phyloP scores from a whole-genome alignment of 2,888 invertebrate species.

The Saturnia pavonia region DNA sequence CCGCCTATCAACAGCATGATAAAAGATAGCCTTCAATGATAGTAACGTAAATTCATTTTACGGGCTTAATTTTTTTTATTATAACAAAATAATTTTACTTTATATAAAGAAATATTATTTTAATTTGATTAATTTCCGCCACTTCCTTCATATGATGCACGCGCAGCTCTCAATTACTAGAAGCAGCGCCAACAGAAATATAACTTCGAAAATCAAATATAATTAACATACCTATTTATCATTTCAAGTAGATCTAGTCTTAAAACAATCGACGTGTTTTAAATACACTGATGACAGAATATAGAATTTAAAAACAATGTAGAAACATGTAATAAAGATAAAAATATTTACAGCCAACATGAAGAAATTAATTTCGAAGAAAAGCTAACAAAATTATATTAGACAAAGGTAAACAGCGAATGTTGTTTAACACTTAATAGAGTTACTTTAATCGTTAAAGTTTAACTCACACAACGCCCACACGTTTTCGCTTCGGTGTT shows the following conservation, averaged over 20 bases:
- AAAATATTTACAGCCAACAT: not conserved
- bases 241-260: not conserved
- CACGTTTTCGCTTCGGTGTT: conserved; percentile 42
- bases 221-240: too few relatives aligned
- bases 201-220: too few relatives aligned
- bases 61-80: too few relatives aligned
- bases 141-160: too few relatives aligned
- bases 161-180: too few relatives aligned
- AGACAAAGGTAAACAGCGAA: conserved; percentile 9
- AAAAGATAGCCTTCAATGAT: too few relatives aligned
- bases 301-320: not conserved
- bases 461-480: conserved; percentile 33
- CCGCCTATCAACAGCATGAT: too few relatives aligned
- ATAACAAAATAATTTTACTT: too few relatives aligned
- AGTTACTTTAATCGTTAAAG: conserved; percentile 18
- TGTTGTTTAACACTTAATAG: conserved; percentile 15
- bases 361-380: conserved; percentile 1
- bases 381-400: conserved; percentile 11
- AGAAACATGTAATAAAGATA: not conserved
- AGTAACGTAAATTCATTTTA: too few relatives aligned
- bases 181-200: too few relatives aligned
- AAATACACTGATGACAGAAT: not conserved
- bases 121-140: too few relatives aligned
- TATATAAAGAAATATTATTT: too few relatives aligned
- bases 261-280: not conserved